These are phyloP conservation scores for Epinephelus awoara DNA, from an alignment of 2,797 vertebrate genomes.

Conservation along the genomic window DNA sequence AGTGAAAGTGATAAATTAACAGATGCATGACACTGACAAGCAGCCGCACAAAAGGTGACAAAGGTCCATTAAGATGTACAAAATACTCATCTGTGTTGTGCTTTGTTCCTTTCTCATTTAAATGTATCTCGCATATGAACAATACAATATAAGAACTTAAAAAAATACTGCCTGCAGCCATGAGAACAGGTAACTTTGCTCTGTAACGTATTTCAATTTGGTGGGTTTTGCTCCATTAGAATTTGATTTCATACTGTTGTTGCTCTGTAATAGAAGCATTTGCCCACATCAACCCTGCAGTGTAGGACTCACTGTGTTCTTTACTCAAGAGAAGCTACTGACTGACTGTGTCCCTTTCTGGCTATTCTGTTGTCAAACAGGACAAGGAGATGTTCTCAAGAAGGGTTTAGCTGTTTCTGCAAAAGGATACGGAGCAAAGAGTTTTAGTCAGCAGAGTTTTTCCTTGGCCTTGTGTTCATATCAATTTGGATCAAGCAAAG, in stretches of 20 bases:
- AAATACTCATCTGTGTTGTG: neutral
- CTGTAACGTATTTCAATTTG: neutral
- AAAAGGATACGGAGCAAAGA: neutral
- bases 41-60: neutral
- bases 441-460: slow-evolving; percentile 8
- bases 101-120: neutral
- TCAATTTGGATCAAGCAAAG: slow-evolving; percentile 15
- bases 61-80: neutral
- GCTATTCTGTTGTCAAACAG: slow-evolving; percentile 1
- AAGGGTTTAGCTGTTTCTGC: slow-evolving; percentile 28
- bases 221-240: slow-evolving; percentile 19
- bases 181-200: neutral
- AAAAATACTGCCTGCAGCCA: neutral
- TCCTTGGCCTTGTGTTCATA: neutral
- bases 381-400: slow-evolving; percentile 16
- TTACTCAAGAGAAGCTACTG: neutral
- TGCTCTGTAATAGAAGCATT: neutral
- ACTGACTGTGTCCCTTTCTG: neutral
- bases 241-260: slow-evolving; percentile 11
- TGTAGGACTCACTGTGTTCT: slow-evolving; percentile 1
- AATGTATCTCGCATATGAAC: neutral
- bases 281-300: slow-evolving; percentile 9
- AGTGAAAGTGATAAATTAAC: slow-evolving; percentile 28
- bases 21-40: slow-evolving; percentile 5
- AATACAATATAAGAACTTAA: neutral